A percentile compares a stretch with the other conserved stretches of the same genome.
Conservation (phyloP, 2,113 vertebrate genomes). For the Planiliza haematocheilus region DNA sequence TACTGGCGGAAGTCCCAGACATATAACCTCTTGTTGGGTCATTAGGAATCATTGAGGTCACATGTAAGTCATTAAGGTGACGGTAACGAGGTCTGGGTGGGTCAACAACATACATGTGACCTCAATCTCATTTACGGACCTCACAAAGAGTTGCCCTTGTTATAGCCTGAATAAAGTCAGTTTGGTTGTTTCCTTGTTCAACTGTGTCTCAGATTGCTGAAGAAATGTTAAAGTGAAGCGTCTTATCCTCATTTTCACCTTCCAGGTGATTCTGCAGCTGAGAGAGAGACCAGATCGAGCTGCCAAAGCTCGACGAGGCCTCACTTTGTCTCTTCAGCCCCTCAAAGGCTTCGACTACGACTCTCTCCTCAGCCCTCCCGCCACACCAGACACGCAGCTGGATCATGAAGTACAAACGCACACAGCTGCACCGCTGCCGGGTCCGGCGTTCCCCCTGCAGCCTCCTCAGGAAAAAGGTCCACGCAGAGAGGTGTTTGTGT, state of each 20-base stretch:
- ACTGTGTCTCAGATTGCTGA: not conserved
- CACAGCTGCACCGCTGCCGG: constrained; percentile 31
- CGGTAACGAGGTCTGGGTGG: too few relatives aligned
- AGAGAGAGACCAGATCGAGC: constrained; percentile 78
- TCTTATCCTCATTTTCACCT: not conserved
- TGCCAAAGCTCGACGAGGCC: constrained; percentile 79
- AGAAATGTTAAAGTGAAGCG: not conserved
- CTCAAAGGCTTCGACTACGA: constrained; percentile 91
- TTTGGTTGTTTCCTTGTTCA: not conserved
- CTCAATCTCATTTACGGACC: too few relatives aligned
- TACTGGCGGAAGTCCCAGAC: too few relatives aligned
- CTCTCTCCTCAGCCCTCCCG: constrained; percentile 69
- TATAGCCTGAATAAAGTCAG: too few relatives aligned
- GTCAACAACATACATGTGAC: too few relatives aligned
- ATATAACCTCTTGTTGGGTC: too few relatives aligned
- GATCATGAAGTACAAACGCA: constrained; percentile 23
- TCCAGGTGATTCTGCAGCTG: constrained; percentile 82
- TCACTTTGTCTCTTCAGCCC: constrained; percentile 73
- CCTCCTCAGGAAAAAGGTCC: constrained; percentile 60
- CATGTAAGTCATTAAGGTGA: too few relatives aligned
- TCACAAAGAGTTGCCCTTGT: too few relatives aligned
- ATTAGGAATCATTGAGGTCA: too few relatives aligned
- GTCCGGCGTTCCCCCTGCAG: constrained; percentile 42
- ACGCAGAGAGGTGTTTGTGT: constrained; percentile 77
- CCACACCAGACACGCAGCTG: constrained; percentile 61